These are phyloP conservation scores for Austrofundulus limnaeus DNA, from an alignment of 2,113 vertebrate genomes.

Conservation along the genomic window DNA sequence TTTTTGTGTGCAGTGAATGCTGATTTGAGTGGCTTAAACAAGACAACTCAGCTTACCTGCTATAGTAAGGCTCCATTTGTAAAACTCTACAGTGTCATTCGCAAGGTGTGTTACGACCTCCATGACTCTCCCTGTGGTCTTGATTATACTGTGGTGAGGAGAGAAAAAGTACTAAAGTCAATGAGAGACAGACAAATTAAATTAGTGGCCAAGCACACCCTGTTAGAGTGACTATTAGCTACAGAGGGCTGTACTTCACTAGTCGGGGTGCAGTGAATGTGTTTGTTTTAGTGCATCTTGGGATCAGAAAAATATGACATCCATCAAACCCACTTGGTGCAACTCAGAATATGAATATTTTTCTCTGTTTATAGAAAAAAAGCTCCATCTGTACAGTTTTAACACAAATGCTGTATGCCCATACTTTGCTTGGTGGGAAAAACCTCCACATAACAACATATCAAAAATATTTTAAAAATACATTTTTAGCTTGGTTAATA, in stretches of 20 bases:
- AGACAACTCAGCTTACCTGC: slow-evolving; percentile 82
- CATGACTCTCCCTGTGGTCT: slow-evolving; percentile 72
- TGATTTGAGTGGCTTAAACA: background rate
- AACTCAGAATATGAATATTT: too few relatives aligned
- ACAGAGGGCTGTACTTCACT: background rate
- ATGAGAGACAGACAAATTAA: slow-evolving; percentile 25
- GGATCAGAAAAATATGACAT: too few relatives aligned
- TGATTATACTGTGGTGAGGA: slow-evolving; percentile 63
- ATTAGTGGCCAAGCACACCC: slow-evolving; percentile 14
- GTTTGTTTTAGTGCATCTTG: too few relatives aligned
- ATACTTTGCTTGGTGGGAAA: too few relatives aligned
- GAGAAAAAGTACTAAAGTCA: background rate
- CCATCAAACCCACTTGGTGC: too few relatives aligned
- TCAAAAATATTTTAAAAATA: too few relatives aligned
- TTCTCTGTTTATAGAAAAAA: too few relatives aligned
- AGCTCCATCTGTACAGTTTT: too few relatives aligned
- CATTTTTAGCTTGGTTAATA: too few relatives aligned
- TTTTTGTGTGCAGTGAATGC: background rate
- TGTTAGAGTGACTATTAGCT: slow-evolving; percentile 4
- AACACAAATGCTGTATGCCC: too few relatives aligned
- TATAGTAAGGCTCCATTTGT: slow-evolving; percentile 95
- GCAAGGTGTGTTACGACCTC: slow-evolving; percentile 79
- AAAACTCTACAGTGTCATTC: slow-evolving; percentile 92
- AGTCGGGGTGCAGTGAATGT: slow-evolving; percentile 1
- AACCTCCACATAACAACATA: too few relatives aligned